Evolutionary conservation across 2,113 vertebrate genomes (phyloP).

Genomic region (Psammodynastes pulverulentus): DNA sequence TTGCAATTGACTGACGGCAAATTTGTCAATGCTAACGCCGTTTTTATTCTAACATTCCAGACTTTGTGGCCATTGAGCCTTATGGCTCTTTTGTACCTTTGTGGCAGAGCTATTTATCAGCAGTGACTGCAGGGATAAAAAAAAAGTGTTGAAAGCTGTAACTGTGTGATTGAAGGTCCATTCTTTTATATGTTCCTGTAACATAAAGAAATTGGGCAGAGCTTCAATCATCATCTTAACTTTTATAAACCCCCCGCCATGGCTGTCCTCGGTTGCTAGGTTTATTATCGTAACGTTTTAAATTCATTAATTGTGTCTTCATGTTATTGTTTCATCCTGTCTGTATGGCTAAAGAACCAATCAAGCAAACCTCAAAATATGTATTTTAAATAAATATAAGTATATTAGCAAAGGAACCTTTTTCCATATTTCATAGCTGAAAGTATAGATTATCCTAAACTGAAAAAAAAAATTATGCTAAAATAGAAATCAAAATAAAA

Average conservation of each 20-base stretch:
- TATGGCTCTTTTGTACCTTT: neutral
- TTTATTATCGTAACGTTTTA: neutral
- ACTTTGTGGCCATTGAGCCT: neutral
- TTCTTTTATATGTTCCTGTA: neutral
- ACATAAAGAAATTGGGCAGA: neutral
- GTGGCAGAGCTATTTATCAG: neutral
- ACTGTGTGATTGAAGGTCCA: neutral
- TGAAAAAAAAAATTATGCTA: neutral
- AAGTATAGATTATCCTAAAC: neutral
- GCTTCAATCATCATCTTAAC: neutral
- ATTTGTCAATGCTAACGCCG: neutral
- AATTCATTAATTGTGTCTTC: neutral
- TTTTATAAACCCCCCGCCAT: neutral
- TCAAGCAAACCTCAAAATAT: neutral
- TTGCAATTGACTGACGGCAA: neutral
- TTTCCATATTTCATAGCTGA: neutral
- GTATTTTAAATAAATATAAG: neutral
- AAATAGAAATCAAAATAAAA: neutral
- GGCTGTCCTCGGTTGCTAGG: neutral
- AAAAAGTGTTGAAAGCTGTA: neutral
- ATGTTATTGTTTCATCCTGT: neutral
- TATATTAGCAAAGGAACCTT: neutral
- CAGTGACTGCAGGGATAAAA: neutral
- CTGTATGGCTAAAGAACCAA: neutral
- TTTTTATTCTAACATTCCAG: neutral